These are phyloP conservation scores for Buphagus erythrorhynchus DNA, from an alignment of 2,797 vertebrate species.

Conservation along the genomic window DNA sequence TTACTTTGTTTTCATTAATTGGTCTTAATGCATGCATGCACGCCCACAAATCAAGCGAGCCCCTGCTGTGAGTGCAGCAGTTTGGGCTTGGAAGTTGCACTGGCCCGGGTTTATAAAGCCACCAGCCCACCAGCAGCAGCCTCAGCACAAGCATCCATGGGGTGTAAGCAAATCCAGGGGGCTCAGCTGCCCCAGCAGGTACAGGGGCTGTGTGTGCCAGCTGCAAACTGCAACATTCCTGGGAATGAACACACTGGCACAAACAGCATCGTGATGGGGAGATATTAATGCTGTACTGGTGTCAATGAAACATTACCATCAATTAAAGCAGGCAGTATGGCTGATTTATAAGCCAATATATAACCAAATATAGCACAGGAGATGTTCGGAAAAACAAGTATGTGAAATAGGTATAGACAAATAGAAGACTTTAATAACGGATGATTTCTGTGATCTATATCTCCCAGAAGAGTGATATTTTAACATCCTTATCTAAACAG, in stretches of 20 bases:
- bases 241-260: neutral
- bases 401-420: neutral
- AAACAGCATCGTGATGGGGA: neutral
- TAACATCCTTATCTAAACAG: neutral
- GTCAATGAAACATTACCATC: constrained; percentile 26
- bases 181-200: neutral
- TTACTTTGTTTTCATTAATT: constrained; percentile 45
- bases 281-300: neutral
- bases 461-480: constrained; percentile 23
- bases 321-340: constrained; percentile 9
- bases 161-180: neutral
- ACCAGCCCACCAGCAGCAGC: neutral
- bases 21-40: constrained; percentile 10
- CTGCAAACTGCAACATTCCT: neutral
- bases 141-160: neutral
- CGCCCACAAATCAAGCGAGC: neutral
- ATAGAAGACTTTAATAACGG: constrained; percentile 25
- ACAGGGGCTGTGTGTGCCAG: neutral
- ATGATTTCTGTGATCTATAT: constrained; percentile 10
- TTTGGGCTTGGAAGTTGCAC: neutral
- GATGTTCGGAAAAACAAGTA: constrained; percentile 25
- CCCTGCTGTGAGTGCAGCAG: neutral
- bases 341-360: constrained; percentile 59
- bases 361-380: constrained; percentile 36
- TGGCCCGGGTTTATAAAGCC: neutral